phyloP scores from a whole-genome alignment of 1,140 invertebrate species.

The Heliothis subflexa region DNA sequence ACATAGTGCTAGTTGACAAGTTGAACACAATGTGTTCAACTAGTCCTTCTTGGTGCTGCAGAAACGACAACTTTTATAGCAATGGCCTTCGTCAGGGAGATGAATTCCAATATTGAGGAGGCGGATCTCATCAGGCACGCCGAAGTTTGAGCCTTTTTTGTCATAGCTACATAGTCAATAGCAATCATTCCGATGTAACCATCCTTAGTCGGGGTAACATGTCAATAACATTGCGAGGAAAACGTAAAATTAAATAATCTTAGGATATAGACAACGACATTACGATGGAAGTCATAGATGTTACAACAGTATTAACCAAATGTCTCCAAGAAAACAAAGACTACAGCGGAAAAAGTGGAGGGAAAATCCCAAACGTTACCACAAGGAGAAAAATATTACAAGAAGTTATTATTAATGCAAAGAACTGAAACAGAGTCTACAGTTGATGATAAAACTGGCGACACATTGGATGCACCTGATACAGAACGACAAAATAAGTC shows the following conservation, averaged over 20 bases:
- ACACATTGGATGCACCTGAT: not conserved
- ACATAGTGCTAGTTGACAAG: constrained; percentile 56
- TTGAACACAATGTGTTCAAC: constrained; percentile 57
- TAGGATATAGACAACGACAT: too few relatives aligned
- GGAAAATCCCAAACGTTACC: not conserved
- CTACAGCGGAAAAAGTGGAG: not conserved
- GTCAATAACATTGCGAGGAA: too few relatives aligned
- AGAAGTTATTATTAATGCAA: not conserved
- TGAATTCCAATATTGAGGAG: constrained; percentile 56
- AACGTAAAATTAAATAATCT: too few relatives aligned
- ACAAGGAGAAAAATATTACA: not conserved
- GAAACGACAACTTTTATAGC: constrained; percentile 61
- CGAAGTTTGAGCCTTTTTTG: constrained; percentile 52
- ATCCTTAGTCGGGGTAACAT: too few relatives aligned
- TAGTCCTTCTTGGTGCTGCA: constrained; percentile 60
- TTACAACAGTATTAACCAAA: constrained; percentile 10
- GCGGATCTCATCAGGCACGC: constrained; percentile 56
- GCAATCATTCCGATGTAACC: too few relatives aligned
- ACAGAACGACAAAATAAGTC: constrained; percentile 1
- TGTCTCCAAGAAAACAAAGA: constrained; percentile 10
- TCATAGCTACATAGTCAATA: too few relatives aligned
- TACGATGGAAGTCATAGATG: too few relatives aligned
- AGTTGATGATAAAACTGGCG: not conserved
- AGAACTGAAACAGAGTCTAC: not conserved
- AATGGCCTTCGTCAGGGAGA: constrained; percentile 51